A percentile compares a stretch with the other conserved stretches of the same genome.
Conservation (phyloP, 2,113 vertebrate genomes). For the Vulpes ferrilata region DNA sequence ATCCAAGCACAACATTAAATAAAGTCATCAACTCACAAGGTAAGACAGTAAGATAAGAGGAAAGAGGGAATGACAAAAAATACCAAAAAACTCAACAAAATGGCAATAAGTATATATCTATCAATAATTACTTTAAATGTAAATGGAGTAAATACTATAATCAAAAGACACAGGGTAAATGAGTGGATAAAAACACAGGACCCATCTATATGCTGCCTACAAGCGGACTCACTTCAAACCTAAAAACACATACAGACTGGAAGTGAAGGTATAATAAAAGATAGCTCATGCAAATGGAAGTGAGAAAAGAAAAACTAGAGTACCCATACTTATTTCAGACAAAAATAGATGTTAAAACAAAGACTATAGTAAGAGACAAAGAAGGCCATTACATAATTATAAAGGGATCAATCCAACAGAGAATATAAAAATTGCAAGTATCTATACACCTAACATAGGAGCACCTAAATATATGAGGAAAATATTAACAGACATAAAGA, state of each 20-base stretch:
- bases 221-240: neutral
- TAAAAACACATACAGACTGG: neutral
- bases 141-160: neutral
- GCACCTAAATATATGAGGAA: neutral
- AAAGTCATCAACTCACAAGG: neutral
- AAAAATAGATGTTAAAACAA: neutral
- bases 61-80: neutral
- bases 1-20: neutral
- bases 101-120: too few species aligned
- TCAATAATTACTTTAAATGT: too few species aligned
- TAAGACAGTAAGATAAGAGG: neutral
- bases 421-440: neutral
- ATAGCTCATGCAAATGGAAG: neutral
- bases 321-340: neutral
- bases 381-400: neutral
- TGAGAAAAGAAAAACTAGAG: neutral
- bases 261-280: neutral
- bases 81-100: neutral
- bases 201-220: neutral
- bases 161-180: neutral
- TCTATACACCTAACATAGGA: neutral
- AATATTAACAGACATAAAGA: neutral
- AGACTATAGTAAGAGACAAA: neutral
- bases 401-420: neutral
- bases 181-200: neutral